Evolutionary conservation across 2,113 vertebrate species (phyloP), one percentile per base, ranked within the genome.

Genomic region (Tonatia bakeri): DNA sequence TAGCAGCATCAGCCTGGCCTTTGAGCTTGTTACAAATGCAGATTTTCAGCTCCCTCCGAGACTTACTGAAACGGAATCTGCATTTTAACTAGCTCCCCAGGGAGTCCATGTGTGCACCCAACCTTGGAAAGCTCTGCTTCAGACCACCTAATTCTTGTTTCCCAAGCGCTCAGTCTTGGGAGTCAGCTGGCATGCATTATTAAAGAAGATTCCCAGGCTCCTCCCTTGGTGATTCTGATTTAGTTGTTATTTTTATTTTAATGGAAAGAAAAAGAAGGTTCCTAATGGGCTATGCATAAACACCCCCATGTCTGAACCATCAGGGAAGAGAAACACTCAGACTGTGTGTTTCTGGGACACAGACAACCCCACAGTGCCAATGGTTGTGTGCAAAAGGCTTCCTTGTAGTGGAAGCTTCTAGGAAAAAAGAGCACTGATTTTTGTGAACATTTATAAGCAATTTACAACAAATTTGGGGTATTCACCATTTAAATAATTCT

Each of bases 401-500:
- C 26, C 38, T 36, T 72, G 19, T 16, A 56, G 45, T 69, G 43
- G 50, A 93, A 91, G n/a, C n/a, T 80, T 87, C 77, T 64, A 26
- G 64, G 5, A 43, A 45, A 12, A 47, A n/a, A 86, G 81, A 85
- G 38, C 17, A n/a, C 2, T 84, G 80, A 43, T 43, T 54, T 33
- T 26, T 81, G 20, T 87, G 36, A 86, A 69, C 69, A 47, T 87
- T 95, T 81, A 61, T 64, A 79, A 90, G 82, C 47, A 90, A 88
- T 72, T 16, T 36, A 43, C 36, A 90, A 43, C 33, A 90, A 77
- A 85, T 61, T 40, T 79, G 0, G 69, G 45, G 17, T n/a, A 56
- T 59, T 80, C 36, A 36, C 20, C 47, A 86, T 91, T 90, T 95
- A 85, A 83, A 69, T 87, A 61, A 59, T 94, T 96, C 69, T 88